Evolutionary conservation across 2,888 invertebrate genomes (phyloP).

Genomic region (Macrophya annulata): DNA sequence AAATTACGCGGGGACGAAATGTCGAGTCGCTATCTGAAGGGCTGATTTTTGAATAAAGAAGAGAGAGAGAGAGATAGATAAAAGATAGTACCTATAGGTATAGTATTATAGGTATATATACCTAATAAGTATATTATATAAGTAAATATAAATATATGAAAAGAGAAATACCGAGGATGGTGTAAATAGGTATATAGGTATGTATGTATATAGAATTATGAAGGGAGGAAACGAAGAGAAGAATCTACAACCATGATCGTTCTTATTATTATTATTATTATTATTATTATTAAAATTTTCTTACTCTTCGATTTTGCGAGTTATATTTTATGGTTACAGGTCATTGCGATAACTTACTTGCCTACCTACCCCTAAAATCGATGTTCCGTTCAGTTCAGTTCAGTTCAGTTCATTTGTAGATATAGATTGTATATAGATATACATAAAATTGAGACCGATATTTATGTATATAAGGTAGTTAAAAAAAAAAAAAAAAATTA

Average conservation of each 20-base stretch:
- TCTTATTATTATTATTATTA: no score
- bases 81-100: no score
- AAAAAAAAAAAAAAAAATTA: neutral
- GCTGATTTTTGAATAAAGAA: slow-evolving; percentile 48
- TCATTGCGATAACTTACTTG: neutral
- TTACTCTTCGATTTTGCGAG: neutral
- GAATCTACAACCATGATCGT: no score
- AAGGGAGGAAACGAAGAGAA: neutral
- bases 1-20: neutral
- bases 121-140: neutral
- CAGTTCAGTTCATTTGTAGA: no score
- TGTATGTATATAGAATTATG: no score
- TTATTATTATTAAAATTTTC: no score
- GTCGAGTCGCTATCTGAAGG: slow-evolving; percentile 1
- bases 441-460: neutral
- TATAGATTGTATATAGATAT: no score
- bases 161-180: neutral
- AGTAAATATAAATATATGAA: neutral
- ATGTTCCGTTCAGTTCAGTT: neutral
- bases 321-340: neutral
- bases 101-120: no score
- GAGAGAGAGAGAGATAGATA: slow-evolving; percentile 57
- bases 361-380: neutral
- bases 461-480: no score
- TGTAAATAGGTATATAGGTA: neutral